These are phyloP conservation scores for Psettodes erumei DNA, from an alignment of 2,113 vertebrate genomes.

Conservation along the genomic window DNA sequence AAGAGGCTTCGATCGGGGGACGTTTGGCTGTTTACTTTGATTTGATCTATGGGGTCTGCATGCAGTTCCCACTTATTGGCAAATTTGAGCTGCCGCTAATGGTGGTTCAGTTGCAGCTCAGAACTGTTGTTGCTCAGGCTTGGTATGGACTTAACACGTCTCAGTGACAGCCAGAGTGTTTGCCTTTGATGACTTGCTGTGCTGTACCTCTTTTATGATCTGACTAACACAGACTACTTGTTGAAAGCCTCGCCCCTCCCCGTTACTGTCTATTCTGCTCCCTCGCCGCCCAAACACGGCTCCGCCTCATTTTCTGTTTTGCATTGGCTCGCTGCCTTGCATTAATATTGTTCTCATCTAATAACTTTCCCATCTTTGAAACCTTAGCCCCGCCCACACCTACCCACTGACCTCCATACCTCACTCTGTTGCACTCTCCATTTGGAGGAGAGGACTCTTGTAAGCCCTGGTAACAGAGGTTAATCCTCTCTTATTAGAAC, in stretches of 20 bases:
- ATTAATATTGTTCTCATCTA: conserved; percentile 67
- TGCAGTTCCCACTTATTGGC: conserved; percentile 52
- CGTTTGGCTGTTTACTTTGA: conserved; percentile 65
- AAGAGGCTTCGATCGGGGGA: conserved; percentile 59
- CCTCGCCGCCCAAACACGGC: not conserved
- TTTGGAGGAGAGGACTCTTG: conserved; percentile 76
- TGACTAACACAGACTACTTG: conserved; percentile 52
- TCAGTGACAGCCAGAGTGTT: conserved; percentile 51
- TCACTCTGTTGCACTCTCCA: conserved; percentile 62
- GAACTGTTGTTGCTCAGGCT: conserved; percentile 50
- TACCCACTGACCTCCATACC: conserved; percentile 61
- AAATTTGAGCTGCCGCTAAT: conserved; percentile 46
- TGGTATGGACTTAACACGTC: conserved; percentile 42
- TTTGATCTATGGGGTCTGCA: conserved; percentile 56
- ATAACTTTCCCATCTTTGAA: conserved; percentile 76
- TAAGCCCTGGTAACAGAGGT: conserved; percentile 81
- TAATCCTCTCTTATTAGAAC: conserved; percentile 85
- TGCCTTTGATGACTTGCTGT: conserved; percentile 55
- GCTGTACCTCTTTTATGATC: conserved; percentile 53
- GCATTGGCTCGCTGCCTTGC: conserved; percentile 30
- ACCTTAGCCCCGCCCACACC: conserved; percentile 47
- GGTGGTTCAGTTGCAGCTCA: conserved; percentile 48
- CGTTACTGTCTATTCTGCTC: conserved; percentile 17
- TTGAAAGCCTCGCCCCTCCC: conserved; percentile 42
- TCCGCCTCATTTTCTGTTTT: conserved; percentile 24